Conservation (phyloP, 1,140 invertebrate genomes). For the Drosophila grimshawi region DNA sequence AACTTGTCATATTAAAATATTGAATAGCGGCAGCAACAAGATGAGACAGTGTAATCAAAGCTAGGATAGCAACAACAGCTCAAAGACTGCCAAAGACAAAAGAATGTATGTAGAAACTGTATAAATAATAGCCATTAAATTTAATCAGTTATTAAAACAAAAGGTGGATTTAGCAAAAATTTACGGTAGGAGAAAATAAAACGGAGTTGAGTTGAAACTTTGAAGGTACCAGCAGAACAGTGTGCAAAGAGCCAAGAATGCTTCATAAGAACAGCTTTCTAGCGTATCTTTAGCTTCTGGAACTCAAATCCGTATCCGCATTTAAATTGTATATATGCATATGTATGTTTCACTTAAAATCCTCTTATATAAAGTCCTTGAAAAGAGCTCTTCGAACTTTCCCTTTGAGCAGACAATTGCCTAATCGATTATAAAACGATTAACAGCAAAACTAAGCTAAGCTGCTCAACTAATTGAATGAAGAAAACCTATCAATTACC, state of each 20-base stretch:
- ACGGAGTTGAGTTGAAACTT: not conserved
- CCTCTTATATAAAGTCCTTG: not conserved
- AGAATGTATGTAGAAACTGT: not conserved
- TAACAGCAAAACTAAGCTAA: slow-evolving; percentile 12
- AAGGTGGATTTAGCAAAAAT: slow-evolving; percentile 1
- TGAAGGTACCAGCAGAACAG: no score
- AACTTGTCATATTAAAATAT: slow-evolving; percentile 79
- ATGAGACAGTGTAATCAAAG: slow-evolving; percentile 4
- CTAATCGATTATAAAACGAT: slow-evolving; percentile 7
- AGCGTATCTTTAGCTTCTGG: no score
- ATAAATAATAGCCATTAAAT: slow-evolving; percentile 1
- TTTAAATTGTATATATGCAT: no score
- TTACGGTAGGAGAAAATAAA: not conserved
- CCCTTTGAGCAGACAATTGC: not conserved
- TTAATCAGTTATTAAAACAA: slow-evolving; percentile 7
- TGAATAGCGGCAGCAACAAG: slow-evolving; percentile 62
- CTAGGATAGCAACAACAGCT: not conserved
- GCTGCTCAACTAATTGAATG: slow-evolving; percentile 14
- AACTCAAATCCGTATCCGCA: no score
- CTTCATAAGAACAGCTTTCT: no score
- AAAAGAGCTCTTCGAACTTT: no score
- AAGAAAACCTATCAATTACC: slow-evolving; percentile 59
- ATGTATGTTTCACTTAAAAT: no score
- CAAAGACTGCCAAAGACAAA: not conserved
- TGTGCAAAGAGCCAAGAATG: not conserved